Conservation (phyloP, 2,888 invertebrate species). For the Lissocephala sabroskyi region DNA sequence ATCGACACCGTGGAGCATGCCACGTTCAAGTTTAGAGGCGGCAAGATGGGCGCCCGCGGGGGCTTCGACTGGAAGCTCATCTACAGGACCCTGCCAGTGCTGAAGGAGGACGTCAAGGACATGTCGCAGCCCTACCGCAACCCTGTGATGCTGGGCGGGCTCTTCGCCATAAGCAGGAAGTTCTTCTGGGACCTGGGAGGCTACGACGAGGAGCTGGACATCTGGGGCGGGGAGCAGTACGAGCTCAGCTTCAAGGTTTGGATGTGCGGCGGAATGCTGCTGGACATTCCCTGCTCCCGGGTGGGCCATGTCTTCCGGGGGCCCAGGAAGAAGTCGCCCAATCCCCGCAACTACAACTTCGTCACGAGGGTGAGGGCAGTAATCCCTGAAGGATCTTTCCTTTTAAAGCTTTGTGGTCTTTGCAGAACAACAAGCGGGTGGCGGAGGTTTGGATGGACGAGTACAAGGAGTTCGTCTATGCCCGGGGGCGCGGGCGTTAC, state of each 20-base stretch:
- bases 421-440: conserved; percentile 88
- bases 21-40: conserved; percentile 86
- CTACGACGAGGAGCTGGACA: conserved; percentile 90
- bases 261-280: conserved; percentile 94
- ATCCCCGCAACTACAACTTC: conserved; percentile 92
- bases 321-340: conserved; percentile 82
- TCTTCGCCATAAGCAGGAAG: conserved; percentile 91
- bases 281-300: conserved; percentile 92
- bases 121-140: conserved; percentile 73
- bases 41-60: conserved; percentile 93
- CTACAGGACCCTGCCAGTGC: conserved; percentile 81
- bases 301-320: conserved; percentile 93
- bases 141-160: conserved; percentile 97
- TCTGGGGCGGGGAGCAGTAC: conserved; percentile 98
- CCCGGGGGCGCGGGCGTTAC: conserved; percentile 81
- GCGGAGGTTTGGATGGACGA: conserved; percentile 99
- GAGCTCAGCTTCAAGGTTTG: conserved; percentile 97
- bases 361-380: conserved; percentile 71
- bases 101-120: conserved; percentile 42
- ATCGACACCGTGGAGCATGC: conserved; percentile 93
- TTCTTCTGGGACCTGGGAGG: conserved; percentile 98
- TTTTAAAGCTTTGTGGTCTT: neutral
- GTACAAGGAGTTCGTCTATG: conserved; percentile 89
- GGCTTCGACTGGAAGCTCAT: conserved; percentile 98
- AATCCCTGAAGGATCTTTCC: neutral